phyloP scores from a whole-genome alignment of 1,140 invertebrate genomes.

The Plodia interpunctella region DNA sequence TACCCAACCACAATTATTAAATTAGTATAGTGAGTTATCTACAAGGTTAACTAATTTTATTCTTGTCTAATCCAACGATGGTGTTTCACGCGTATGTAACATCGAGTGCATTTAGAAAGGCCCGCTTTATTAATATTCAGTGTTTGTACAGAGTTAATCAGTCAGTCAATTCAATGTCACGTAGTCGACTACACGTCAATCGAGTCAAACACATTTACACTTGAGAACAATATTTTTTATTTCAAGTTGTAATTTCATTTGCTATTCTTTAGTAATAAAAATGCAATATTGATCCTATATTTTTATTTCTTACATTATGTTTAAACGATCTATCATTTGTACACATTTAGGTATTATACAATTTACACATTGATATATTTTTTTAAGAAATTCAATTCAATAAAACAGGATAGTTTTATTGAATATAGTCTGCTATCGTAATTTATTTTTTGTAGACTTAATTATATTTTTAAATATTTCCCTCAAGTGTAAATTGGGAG shows the following conservation, averaged over 20 bases:
- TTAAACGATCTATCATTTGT: too few relatives aligned
- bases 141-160: conserved; percentile 28
- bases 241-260: too few relatives aligned
- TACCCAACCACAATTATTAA: not conserved
- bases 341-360: too few relatives aligned
- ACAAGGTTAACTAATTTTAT: conserved; percentile 19
- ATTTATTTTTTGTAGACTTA: too few relatives aligned
- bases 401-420: not conserved
- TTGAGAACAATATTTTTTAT: not conserved
- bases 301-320: too few relatives aligned
- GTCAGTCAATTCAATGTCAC: conserved; percentile 21
- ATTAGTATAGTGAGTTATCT: conserved; percentile 8
- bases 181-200: not conserved
- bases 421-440: not conserved
- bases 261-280: too few relatives aligned
- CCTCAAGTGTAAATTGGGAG: not conserved
- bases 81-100: conserved; percentile 26
- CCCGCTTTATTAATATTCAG: conserved; percentile 25
- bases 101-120: conserved; percentile 29
- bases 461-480: not conserved
- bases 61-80: conserved; percentile 22
- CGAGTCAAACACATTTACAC: conserved; percentile 10
- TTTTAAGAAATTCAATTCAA: too few relatives aligned
- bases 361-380: too few relatives aligned
- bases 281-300: too few relatives aligned